Conservation (phyloP, 2,888 invertebrate genomes). For the Drosophila glabriapex region DNA sequence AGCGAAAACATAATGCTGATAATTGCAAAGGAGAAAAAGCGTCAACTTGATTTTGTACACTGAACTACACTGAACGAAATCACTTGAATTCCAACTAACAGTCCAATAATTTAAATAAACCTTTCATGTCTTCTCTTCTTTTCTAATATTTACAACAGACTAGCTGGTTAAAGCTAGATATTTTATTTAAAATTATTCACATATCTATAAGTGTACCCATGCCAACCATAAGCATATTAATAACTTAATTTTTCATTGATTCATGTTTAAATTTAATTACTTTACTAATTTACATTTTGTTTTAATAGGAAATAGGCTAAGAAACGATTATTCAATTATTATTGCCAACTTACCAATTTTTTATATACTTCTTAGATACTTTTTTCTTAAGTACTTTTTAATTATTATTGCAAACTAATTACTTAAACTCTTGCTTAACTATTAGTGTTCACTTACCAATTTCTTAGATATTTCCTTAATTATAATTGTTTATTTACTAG, state of each 20-base stretch:
- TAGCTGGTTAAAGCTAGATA: background rate
- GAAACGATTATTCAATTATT: background rate
- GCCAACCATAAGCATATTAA: background rate
- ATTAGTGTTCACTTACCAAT: background rate
- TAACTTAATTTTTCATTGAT: background rate
- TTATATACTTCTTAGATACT: background rate
- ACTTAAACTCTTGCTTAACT: background rate
- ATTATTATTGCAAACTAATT: background rate
- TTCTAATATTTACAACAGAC: background rate
- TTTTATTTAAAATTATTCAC: background rate
- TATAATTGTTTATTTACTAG: background rate
- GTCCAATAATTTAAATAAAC: background rate
- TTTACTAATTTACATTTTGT: background rate
- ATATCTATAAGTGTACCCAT: background rate
- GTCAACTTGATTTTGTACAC: constrained; percentile 72
- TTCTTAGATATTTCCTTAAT: background rate
- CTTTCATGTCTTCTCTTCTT: background rate
- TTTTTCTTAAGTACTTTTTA: background rate
- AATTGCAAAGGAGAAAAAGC: constrained; percentile 70
- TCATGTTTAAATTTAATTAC: background rate
- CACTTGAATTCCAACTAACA: background rate
- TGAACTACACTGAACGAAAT: constrained; percentile 38
- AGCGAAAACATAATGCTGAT: constrained; percentile 77
- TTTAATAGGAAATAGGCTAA: background rate
- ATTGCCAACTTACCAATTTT: background rate